Conservation (phyloP, 1,140 invertebrate species). For the Drosophila triauraria region DNA sequence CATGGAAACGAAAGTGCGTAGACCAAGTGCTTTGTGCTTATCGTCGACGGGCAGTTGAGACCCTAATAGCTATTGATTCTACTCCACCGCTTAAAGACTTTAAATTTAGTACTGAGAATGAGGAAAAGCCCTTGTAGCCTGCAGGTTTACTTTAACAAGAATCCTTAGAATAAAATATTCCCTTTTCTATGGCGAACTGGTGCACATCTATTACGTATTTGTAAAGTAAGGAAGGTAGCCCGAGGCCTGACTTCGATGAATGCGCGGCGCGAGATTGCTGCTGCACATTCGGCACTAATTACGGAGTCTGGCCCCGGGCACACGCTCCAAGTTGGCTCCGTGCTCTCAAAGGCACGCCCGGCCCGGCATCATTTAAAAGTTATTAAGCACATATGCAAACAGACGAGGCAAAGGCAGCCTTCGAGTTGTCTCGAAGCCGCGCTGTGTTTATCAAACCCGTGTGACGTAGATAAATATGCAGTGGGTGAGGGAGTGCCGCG, state of each 20-base stretch:
- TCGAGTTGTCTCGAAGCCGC: constrained; percentile 55
- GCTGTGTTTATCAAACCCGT: constrained; percentile 67
- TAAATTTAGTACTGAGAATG: background rate
- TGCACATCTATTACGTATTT: constrained; percentile 10
- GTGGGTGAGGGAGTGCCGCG: constrained; percentile 8
- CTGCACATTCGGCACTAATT: constrained; percentile 38
- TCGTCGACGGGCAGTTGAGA: background rate
- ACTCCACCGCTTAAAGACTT: background rate
- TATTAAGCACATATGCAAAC: constrained; percentile 77
- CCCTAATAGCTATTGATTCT: background rate
- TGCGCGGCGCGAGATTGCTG: background rate
- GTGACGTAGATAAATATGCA: constrained; percentile 63
- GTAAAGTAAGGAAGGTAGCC: constrained; percentile 7
- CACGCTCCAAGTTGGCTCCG: constrained; percentile 9
- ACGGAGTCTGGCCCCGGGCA: constrained; percentile 12
- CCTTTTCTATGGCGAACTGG: background rate
- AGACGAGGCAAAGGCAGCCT: constrained; percentile 39
- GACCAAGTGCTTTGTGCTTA: background rate
- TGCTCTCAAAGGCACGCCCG: constrained; percentile 18
- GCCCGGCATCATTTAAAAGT: constrained; percentile 53
- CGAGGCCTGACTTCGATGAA: constrained; percentile 3
- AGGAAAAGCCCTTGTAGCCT: too few relatives aligned
- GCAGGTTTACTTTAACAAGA: background rate
- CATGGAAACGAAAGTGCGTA: constrained; percentile 7
- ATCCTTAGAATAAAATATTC: background rate